Percentiles rank a stretch among this genome's conserved stretches.
These are phyloP conservation scores for Tanaodytes sp. DNA, from an alignment of 2,888 invertebrate genomes.

Conservation along the genomic window DNA sequence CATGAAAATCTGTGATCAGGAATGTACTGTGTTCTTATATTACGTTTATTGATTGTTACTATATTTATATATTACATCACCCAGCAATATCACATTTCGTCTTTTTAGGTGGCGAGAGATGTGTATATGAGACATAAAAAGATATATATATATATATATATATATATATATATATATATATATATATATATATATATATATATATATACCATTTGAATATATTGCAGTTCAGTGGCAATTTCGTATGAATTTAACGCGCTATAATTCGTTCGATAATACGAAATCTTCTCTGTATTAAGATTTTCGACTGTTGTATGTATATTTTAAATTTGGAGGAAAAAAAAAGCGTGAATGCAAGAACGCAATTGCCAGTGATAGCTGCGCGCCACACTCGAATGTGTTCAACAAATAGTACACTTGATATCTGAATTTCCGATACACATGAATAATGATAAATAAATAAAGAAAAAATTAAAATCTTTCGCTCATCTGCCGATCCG, in stretches of 20 bases:
- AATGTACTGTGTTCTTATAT: too few species aligned
- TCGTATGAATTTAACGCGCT: conserved; percentile 48
- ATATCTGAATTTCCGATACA: conserved; percentile 32
- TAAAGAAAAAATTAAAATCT: conserved; percentile 58
- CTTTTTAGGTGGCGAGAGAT: too few species aligned
- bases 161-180: too few species aligned
- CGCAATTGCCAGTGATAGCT: conserved; percentile 67
- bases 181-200: conserved; percentile 64
- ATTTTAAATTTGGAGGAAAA: conserved; percentile 20
- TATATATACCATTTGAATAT: conserved; percentile 65
- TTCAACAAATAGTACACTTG: conserved; percentile 65
- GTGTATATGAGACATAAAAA: too few species aligned
- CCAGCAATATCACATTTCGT: too few species aligned
- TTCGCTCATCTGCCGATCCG: conserved; percentile 63
- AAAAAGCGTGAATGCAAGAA: conserved; percentile 42
- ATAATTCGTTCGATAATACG: conserved; percentile 46
- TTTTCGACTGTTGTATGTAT: conserved; percentile 45
- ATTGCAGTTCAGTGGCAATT: conserved; percentile 66
- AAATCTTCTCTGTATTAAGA: conserved; percentile 20
- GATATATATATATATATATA: too few species aligned
- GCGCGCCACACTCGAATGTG: conserved; percentile 72
- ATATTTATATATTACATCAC: too few species aligned
- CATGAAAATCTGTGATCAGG: too few species aligned
- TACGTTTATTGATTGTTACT: too few species aligned
- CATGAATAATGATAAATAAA: conserved; percentile 36